Evolutionary conservation across 1,140 invertebrate genomes (phyloP).

Genomic region (Ephestia elutella): DNA sequence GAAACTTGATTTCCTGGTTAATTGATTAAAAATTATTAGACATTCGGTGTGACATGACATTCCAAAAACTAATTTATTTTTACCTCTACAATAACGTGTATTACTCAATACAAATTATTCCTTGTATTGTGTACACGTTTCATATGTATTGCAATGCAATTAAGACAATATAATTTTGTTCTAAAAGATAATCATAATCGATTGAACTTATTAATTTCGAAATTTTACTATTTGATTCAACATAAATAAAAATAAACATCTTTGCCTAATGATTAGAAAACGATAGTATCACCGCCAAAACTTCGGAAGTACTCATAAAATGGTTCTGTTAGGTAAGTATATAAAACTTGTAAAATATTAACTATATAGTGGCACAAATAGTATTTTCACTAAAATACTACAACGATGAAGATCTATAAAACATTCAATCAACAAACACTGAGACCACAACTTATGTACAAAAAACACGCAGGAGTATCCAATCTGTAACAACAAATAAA

Average conservation of each 20-base stretch:
- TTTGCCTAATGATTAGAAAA: not conserved
- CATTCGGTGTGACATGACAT: too few relatives aligned
- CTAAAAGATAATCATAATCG: not conserved
- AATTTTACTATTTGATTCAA: not conserved
- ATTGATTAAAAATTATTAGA: too few relatives aligned
- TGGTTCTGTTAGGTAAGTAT: not conserved
- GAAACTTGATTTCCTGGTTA: too few relatives aligned
- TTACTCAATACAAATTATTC: too few relatives aligned
- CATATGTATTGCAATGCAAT: too few relatives aligned
- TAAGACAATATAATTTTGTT: not conserved
- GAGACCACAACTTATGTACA: conserved; percentile 10
- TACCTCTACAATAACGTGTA: too few relatives aligned
- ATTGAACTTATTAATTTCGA: not conserved
- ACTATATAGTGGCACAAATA: conserved; percentile 16
- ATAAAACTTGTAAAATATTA: conserved; percentile 4
- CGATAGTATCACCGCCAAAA: not conserved
- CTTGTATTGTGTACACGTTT: too few relatives aligned
- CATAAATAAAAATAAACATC: not conserved
- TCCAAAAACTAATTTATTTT: too few relatives aligned
- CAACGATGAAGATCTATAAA: conserved; percentile 6
- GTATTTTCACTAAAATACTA: conserved; percentile 4
- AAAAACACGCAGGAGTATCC: conserved; percentile 12
- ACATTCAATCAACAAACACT: conserved; percentile 8
- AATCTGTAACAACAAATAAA: conserved; percentile 23
- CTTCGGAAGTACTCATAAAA: not conserved